Evolutionary conservation across 1,140 invertebrate genomes (phyloP), one percentile per base, ranked within the genome.

Genomic region (Lethrus apterus): DNA sequence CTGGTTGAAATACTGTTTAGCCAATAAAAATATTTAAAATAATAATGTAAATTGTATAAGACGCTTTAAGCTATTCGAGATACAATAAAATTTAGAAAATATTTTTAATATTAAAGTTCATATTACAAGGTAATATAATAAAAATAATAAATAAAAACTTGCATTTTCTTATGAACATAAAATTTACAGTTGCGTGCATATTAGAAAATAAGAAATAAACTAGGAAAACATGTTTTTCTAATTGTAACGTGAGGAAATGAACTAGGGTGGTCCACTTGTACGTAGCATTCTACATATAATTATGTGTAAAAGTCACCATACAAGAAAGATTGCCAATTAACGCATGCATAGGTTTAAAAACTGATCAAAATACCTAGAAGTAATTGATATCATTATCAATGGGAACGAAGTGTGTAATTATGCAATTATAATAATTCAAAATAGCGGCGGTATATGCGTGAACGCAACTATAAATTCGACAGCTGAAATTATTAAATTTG

Each of bases 331-430:
- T 11, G n/a, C 3, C n/a, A 31, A 31, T 4, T 31, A 10, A 29
- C 26, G 2, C 26, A 4, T 11, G 13, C 26, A 29, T 29, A 11
- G 5, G 14, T 34, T 18, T 34, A 15, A 4, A 18, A 34, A 9
- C 14, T 10, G 32, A 18, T 14, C 32, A 34, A 14, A 34, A 7
- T 18, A 34, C 32, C 32, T 34, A 18, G 10, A 14, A 18, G 32
- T 34, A 34, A 34, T 34, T 34, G 32, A 34, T 34, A 34, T 14
- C 32, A 34, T 34, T 34, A 34, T 34, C 32, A 34, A 18, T 34
- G 13, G 9, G 32, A 18, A 34, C n/a, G 15, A 18, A 34, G 19
- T 34, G 19, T 14, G 19, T 34, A 34, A 34, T 34, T 34, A 34
- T 14, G n/a, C n/a, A 14, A 18, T 34, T 17, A 34, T 10, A 14